Evolutionary conservation across 2,797 vertebrate genomes (phyloP), one percentile per base, ranked within the genome.

Genomic region (Mus minutoides): DNA sequence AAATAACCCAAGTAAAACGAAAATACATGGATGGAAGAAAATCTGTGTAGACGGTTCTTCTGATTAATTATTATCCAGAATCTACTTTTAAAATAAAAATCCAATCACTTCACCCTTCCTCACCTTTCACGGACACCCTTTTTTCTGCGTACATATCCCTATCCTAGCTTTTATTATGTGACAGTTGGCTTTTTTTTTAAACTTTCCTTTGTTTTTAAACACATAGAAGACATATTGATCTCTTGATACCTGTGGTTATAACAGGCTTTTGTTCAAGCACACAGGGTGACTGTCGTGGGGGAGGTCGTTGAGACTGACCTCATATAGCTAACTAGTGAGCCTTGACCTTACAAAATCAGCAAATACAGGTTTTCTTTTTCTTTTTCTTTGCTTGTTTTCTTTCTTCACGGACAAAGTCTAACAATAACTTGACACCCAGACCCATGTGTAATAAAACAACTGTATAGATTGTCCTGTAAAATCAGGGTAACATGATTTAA

Each of bases 401-500:
- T 82, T 26, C 43, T 91, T 67, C 46, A n/a, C 17, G 29, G 11
- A 90, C 40, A 89, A 64, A 62, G 37, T 49, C 16, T 80, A 92
- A 73, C 34, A n/a, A 79, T 37, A 75, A 80, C 67, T 21, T n/a
- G 67, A 77, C 5, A 31, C 71, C 4, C 69, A 19, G 26, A 95
- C 31, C 62, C 1, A 60, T 60, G 52, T 6, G n/a, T 29, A 62
- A 75, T 56, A 9, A 67, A 77, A 26, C 49, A 90, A 90, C 40
- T 37, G 69, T 26, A 62, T 56, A 43, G 0, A 94, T 60, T 46
- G 19, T 40, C 49, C 60, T 75, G 24, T 54, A 73, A 5, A 56
- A 34, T 58, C 64, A 88, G 37, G 58, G 2, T 3, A 26, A 92
- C 21, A 71, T 77, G 75, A 95, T 90, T 96, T 90, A 76, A 85